phyloP scores from a whole-genome alignment of 2,113 vertebrate species.

The Actinemys pallida region DNA sequence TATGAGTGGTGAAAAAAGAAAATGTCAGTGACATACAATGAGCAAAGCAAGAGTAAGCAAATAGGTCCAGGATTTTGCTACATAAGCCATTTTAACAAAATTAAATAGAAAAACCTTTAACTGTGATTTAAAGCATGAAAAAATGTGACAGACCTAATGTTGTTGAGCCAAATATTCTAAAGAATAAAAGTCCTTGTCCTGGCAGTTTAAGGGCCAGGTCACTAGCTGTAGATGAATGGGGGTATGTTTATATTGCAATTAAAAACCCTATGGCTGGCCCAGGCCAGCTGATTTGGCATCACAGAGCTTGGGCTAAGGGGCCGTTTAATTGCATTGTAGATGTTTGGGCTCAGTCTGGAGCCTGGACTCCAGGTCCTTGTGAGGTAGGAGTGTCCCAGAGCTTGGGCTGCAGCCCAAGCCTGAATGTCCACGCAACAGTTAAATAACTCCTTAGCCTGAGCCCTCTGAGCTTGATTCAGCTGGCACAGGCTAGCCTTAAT shows the following conservation, averaged over 20 bases:
- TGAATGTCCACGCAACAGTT: neutral
- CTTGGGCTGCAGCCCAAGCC: neutral
- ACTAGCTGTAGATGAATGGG: neutral
- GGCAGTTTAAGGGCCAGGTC: neutral
- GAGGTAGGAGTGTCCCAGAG: neutral
- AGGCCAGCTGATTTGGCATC: neutral
- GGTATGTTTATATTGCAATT: neutral
- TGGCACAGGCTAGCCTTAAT: neutral
- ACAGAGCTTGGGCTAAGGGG: neutral
- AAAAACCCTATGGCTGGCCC: neutral
- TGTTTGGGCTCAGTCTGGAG: neutral
- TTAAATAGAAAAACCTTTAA: neutral
- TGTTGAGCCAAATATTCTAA: neutral
- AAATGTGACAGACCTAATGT: neutral
- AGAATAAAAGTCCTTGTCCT: neutral
- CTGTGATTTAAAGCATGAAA: neutral
- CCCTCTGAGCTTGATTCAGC: neutral
- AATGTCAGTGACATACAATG: neutral
- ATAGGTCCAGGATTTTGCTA: neutral
- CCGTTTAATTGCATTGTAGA: neutral
- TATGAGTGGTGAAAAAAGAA: neutral
- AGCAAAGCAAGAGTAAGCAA: neutral
- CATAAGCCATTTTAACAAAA: neutral
- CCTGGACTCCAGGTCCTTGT: neutral
- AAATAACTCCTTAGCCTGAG: neutral